Evolutionary conservation across 2,888 invertebrate genomes (phyloP).

Genomic region (Caenorhabditis japonica): DNA sequence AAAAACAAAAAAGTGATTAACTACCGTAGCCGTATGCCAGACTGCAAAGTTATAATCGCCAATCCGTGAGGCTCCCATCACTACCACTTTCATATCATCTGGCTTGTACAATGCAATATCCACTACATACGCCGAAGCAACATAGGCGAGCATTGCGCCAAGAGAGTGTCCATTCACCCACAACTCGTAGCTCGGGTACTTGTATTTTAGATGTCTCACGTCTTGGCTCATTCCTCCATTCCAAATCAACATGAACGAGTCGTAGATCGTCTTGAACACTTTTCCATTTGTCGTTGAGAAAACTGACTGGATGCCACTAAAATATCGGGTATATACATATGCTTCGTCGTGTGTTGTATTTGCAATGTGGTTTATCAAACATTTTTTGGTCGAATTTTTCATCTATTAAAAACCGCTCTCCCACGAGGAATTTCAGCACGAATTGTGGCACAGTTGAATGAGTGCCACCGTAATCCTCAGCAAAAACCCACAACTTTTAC

Average conservation of each 20-base stretch:
- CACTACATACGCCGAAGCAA: slow-evolving; percentile 18
- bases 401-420: no score
- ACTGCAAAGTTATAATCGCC: slow-evolving; percentile 29
- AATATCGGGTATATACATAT: no score
- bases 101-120: slow-evolving; percentile 17
- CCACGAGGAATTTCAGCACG: no score
- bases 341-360: no score
- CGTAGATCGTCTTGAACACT: slow-evolving; percentile 28
- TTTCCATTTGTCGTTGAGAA: slow-evolving; percentile 13
- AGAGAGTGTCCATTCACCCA: slow-evolving; percentile 47
- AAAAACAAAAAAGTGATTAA: not conserved
- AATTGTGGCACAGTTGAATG: no score
- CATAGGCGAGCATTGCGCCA: slow-evolving; percentile 16
- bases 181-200: slow-evolving; percentile 30
- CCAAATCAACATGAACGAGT: slow-evolving; percentile 34
- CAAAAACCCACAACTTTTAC: no score
- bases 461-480: no score
- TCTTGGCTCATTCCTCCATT: slow-evolving; percentile 40
- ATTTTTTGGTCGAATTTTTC: no score
- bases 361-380: no score
- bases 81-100: slow-evolving; percentile 32
- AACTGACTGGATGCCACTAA: slow-evolving; percentile 21
- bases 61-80: slow-evolving; percentile 7
- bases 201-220: slow-evolving; percentile 18
- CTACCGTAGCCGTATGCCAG: slow-evolving; percentile 35